These are phyloP conservation scores for Eueremaeus valkanovi DNA, from an alignment of 2,888 invertebrate genomes.

Conservation along the genomic window DNA sequence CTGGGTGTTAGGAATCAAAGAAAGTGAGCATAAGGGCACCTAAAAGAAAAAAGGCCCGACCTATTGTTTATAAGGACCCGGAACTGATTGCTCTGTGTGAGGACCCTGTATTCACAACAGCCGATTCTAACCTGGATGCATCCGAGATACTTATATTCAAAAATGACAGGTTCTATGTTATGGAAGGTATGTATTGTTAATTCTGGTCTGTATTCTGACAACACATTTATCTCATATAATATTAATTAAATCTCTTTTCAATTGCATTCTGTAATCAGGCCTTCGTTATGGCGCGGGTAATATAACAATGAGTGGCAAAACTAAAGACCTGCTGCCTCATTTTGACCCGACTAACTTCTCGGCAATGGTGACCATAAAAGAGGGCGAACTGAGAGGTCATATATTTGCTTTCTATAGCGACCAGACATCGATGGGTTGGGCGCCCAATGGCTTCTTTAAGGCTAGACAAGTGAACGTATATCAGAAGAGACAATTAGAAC, in stretches of 20 bases:
- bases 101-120: background rate
- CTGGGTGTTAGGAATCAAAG: background rate
- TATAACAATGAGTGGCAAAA: background rate
- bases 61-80: background rate
- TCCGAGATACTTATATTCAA: background rate
- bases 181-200: conserved; percentile 11
- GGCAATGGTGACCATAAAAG: background rate
- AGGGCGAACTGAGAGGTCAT: conserved; percentile 4
- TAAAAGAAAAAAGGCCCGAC: too few species aligned
- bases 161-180: background rate
- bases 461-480: background rate
- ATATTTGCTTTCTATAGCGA: conserved; percentile 10
- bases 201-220: background rate
- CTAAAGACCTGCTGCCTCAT: background rate
- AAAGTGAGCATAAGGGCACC: background rate
- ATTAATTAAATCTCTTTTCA: background rate
- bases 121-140: conserved; percentile 1
- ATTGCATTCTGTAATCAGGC: background rate
- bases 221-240: background rate
- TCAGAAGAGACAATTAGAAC: background rate
- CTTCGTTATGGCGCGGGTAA: background rate
- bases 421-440: background rate
- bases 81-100: background rate
- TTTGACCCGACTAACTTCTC: background rate
- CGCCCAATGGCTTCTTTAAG: background rate